Evolutionary conservation across 2,888 invertebrate genomes (phyloP), one percentile per base, ranked within the genome.

Genomic region (Pterostichus madidus): DNA sequence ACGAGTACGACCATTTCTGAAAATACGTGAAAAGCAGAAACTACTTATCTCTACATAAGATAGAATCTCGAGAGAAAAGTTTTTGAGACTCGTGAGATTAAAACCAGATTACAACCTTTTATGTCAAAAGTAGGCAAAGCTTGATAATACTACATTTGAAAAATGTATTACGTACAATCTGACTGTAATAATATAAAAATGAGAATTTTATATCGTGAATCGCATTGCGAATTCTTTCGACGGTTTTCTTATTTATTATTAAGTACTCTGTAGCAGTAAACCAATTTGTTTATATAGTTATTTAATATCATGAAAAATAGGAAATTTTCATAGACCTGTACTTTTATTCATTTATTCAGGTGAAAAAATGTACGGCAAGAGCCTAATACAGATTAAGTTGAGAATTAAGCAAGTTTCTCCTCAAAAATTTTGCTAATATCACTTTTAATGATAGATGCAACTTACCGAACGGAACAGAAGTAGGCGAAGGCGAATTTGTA

Each of bases 401-500:
- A n/a, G n/a, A n/a, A n/a, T n/a, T n/a, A n/a, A n/a, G n/a, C n/a
- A n/a, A n/a, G n/a, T n/a, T n/a, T n/a, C n/a, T n/a, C n/a, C n/a
- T n/a, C n/a, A n/a, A n/a, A n/a, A n/a, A 24, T 24, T 24, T 24
- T 24, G 1, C 24, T 24, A 24, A 39, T 8, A 5, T 5, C 5
- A 1, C 7, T 39, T 0, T 39, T 39, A 8, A 39, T 39, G 39
- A n/a, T 8, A 83, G 95, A 88, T 97, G 97, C 87, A 91, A 92
- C 68, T 91, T 95, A 75, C 90, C 92, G 0, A 94, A 95, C 90
- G 95, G 94, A 56, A 92, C 93, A 2, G 90, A 92, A 52, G 92
- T 97, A 17, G 92, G 93, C 11, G 97, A 97, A 88, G 96, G 97
- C 0, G 93, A 94, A 7, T 95, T 96, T 89, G 91, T 94, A 77